Conservation (phyloP, 2,113 vertebrate species). For the Nothobranchius furzeri region DNA sequence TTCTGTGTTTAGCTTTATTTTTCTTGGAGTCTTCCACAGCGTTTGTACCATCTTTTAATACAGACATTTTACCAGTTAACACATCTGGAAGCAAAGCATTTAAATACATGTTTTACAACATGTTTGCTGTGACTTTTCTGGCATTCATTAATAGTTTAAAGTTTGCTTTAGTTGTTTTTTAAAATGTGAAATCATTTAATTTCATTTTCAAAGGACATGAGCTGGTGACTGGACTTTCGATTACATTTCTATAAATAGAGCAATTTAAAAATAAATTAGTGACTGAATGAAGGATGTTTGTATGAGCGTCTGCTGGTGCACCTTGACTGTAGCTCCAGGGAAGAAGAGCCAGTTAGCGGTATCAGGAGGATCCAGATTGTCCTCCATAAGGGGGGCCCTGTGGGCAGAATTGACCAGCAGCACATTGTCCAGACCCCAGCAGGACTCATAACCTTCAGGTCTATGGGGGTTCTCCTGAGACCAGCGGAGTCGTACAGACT, state of each 20-base stretch:
- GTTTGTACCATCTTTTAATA: too few relatives aligned
- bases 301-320: constrained; percentile 46
- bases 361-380: constrained; percentile 92
- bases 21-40: too few relatives aligned
- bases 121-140: too few relatives aligned
- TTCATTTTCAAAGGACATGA: not conserved
- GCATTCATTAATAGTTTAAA: too few relatives aligned
- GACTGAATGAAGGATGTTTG: too few relatives aligned
- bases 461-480: constrained; percentile 85
- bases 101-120: too few relatives aligned
- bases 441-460: constrained; percentile 93
- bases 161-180: too few relatives aligned
- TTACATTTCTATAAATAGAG: not conserved
- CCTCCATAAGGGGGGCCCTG: constrained; percentile 88
- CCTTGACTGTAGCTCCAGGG: constrained; percentile 96
- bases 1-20: too few relatives aligned
- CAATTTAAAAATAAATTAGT: not conserved
- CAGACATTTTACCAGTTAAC: too few relatives aligned
- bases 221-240: not conserved
- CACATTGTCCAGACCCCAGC: constrained; percentile 95
- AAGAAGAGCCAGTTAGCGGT: constrained; percentile 99
- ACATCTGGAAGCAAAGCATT: too few relatives aligned
- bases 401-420: constrained; percentile 92
- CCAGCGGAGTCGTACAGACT: constrained; percentile 89
- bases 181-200: too few relatives aligned